A percentile compares a stretch with the other conserved stretches of the same genome.
Evolutionary conservation across 2,113 vertebrate genomes (phyloP).

Genomic region (Lanius collurio): DNA sequence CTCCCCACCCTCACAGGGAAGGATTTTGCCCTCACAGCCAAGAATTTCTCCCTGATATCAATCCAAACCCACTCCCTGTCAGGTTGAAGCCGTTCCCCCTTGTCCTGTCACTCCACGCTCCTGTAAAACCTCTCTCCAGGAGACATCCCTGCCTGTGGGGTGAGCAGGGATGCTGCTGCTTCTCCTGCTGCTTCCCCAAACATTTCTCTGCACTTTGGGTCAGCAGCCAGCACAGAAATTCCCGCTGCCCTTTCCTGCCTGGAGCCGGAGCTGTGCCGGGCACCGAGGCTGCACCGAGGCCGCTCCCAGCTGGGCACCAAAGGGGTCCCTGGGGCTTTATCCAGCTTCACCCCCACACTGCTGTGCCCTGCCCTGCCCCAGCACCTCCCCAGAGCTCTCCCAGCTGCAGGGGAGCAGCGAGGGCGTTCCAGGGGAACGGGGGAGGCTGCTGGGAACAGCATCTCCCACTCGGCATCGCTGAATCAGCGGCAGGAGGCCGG

Average conservation of each 20-base stretch:
- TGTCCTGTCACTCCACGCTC: background rate
- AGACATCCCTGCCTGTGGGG: fast-evolving
- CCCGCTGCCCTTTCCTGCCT: background rate
- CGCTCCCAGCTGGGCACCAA: background rate
- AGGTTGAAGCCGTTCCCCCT: background rate
- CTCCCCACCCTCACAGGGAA: background rate
- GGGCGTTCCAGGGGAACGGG: background rate
- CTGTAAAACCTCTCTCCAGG: background rate
- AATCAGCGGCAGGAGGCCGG: background rate
- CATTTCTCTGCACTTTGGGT: fast-evolving
- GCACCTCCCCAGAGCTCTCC: background rate
- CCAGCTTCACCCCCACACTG: fast-evolving
- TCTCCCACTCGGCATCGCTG: background rate
- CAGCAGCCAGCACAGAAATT: background rate
- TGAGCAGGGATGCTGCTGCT: background rate
- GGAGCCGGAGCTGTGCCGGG: background rate
- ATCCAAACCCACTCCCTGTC: background rate
- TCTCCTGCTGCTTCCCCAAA: background rate
- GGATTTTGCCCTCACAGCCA: background rate
- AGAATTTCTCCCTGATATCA: fast-evolving
- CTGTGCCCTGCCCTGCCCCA: background rate
- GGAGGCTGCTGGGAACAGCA: background rate
- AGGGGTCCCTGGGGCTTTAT: too few relatives aligned
- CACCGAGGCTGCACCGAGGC: background rate
- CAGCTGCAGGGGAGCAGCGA: background rate